Evolutionary conservation across 53 echinoderm and acorn worm genomes (phyloP), one percentile per base, ranked within the genome.

Genomic region (Henricia sp.): DNA sequence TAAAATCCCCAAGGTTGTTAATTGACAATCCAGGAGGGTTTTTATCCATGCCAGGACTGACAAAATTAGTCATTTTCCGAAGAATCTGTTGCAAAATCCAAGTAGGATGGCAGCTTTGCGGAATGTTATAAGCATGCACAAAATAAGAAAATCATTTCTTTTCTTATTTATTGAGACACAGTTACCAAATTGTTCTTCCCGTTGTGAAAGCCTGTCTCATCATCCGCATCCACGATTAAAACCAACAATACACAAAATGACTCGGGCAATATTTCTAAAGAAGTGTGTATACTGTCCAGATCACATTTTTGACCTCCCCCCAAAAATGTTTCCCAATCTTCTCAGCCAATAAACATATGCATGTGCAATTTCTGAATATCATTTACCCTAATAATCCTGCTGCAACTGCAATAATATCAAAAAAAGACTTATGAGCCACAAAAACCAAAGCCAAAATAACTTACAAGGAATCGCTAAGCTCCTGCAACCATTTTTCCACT

Each of bases 401-500:
- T 20, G 3, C 20, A 33, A 68, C n/a, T 3, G 24, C n/a, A 24
- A 41, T 41, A 3, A 19, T 12, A 42, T 20, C 20, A 20, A 56
- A 53, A 32, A 23, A 6, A 24, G 21, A n/a, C 23, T 1, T 20
- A 28, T 37, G 1, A 23, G n/a, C 26, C 33, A 11, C 32, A 72
- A 37, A 56, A 39, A 33, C 0, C 24, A 13, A 21, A 55, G 21
- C 38, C 21, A 27, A 39, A 69, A 69, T 21, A 19, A 80, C 80
- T 80, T 64, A 80, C 80, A 80, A 23, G 20, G 80, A 80, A 21
- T 33, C 63, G 20, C 64, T 63, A 1, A 80, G 19, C 11, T 63
- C 80, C 35, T 80, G 80, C 30, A 80, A 20, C 80, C 80, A 80
- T 21, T 48, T 64, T 34, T 64, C 64, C 16, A 80, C 1, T n/a